Conservation (phyloP, 2,113 vertebrate genomes). For the Grammomys dolichurus region DNA sequence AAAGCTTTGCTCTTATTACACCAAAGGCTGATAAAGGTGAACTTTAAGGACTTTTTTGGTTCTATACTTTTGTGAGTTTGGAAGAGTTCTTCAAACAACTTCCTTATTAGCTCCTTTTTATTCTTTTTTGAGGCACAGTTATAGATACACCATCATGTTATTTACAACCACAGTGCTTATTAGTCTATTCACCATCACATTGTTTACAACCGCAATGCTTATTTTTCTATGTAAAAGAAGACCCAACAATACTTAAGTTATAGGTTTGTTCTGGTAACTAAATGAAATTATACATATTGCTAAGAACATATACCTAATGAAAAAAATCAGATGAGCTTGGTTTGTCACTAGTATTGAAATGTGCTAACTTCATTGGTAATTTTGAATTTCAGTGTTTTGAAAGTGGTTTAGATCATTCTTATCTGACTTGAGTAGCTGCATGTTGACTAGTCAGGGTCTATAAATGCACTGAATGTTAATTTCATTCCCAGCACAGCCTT, state of each 20-base stretch:
- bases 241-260: neutral
- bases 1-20: conserved; percentile 44
- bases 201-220: neutral
- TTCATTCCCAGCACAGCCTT: neutral
- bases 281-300: neutral
- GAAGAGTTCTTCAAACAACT: conserved; percentile 31
- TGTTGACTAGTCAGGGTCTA: neutral
- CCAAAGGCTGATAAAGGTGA: conserved; percentile 12
- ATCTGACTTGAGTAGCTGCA: neutral
- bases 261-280: conserved; percentile 34
- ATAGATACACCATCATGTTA: neutral
- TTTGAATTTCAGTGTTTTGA: conserved; percentile 54
- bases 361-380: conserved; percentile 28
- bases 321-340: neutral
- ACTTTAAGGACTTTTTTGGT: neutral
- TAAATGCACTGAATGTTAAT: neutral
- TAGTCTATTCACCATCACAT: neutral
- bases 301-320: conserved; percentile 20
- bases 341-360: conserved; percentile 24
- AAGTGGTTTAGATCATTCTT: neutral
- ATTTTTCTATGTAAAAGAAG: neutral
- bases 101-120: conserved; percentile 35
- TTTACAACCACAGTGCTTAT: neutral
- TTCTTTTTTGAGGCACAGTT: neutral
- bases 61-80: conserved; percentile 27